These are phyloP conservation scores for Andrena fulva DNA, from an alignment of 2,888 invertebrate genomes.

Conservation along the genomic window DNA sequence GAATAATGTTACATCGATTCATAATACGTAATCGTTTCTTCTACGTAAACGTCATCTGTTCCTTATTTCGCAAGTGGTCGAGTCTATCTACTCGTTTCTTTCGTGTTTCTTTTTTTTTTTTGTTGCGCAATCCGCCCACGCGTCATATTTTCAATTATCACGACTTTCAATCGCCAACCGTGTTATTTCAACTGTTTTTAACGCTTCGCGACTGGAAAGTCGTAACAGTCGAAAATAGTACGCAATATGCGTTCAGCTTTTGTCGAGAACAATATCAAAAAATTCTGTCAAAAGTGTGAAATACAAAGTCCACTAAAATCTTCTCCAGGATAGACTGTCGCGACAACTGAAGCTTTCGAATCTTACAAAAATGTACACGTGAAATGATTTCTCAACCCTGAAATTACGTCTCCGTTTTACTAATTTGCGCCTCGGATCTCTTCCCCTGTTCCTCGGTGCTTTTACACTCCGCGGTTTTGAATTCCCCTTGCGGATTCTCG, in stretches of 20 bases:
- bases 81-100: constrained; percentile 12
- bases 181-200: constrained; percentile 9
- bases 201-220: constrained; percentile 17
- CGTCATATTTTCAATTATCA: background rate
- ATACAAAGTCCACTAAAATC: constrained; percentile 39
- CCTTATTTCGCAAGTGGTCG: background rate
- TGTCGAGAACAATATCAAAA: constrained; percentile 16
- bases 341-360: constrained; percentile 64
- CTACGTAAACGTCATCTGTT: constrained; percentile 17
- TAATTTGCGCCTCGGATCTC: constrained; percentile 77
- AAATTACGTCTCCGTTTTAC: constrained; percentile 80
- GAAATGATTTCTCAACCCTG: constrained; percentile 29
- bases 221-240: constrained; percentile 18
- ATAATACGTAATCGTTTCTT: background rate
- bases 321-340: constrained; percentile 55
- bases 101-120: background rate
- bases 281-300: constrained; percentile 24
- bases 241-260: constrained; percentile 1
- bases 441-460: constrained; percentile 77
- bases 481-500: constrained; percentile 43
- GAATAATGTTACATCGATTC: constrained; percentile 38
- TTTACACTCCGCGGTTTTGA: constrained; percentile 66
- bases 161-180: constrained; percentile 12
- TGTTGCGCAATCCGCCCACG: background rate
- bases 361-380: constrained; percentile 75